These are phyloP conservation scores for Rhynchotus rufescens DNA, from an alignment of 2,797 vertebrate species.

Conservation along the genomic window DNA sequence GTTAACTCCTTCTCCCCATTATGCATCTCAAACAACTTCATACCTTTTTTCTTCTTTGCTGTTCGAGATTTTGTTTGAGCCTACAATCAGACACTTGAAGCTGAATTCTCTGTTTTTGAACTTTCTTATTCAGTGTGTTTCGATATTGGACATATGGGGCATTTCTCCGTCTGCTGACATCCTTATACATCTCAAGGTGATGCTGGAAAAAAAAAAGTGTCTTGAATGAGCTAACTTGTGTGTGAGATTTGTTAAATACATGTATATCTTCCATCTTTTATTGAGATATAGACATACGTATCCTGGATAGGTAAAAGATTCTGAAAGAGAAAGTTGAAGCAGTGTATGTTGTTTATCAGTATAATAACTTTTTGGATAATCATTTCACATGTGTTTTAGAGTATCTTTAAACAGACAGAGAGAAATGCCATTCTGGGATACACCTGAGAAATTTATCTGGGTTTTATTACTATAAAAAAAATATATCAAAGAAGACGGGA, in stretches of 20 bases:
- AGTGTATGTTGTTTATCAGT: neutral
- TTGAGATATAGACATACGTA: neutral
- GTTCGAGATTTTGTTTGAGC: neutral
- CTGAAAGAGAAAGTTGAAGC: neutral
- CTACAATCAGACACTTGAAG: neutral
- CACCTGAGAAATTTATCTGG: neutral
- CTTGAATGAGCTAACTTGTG: neutral
- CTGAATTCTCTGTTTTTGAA: slow-evolving; percentile 14
- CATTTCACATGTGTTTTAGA: neutral
- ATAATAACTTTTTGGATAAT: neutral
- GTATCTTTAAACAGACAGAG: neutral
- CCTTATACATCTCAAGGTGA: neutral
- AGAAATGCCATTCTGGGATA: neutral
- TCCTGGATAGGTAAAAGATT: neutral
- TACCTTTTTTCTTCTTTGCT: neutral
- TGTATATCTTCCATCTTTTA: neutral
- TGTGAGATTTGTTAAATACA: neutral
- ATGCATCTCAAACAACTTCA: neutral
- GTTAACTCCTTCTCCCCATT: neutral
- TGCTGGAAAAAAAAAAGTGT: neutral
- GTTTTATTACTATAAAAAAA: neutral
- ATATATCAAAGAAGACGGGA: neutral
- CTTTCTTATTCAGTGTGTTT: neutral
- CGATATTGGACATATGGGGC: rapidly evolving
- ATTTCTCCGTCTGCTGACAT: neutral